Conservation (phyloP, 1,140 invertebrate species). For the Macrobrachium nipponense region DNA sequence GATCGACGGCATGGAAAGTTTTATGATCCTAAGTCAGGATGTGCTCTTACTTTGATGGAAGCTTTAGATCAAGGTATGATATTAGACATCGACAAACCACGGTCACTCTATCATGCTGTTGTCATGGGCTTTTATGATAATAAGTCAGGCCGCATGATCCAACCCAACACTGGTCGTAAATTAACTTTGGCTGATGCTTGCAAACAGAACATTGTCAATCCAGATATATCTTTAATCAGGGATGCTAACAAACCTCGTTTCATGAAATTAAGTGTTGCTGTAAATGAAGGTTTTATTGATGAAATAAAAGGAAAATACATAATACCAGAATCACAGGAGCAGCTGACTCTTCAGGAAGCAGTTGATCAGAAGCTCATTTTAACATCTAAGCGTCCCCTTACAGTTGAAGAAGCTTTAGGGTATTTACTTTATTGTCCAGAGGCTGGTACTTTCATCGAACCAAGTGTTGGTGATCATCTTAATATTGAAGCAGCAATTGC, state of each 20-base stretch:
- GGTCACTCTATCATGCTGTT: slow-evolving; percentile 83
- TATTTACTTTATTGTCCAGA: slow-evolving; percentile 82
- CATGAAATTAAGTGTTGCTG: slow-evolving; percentile 80
- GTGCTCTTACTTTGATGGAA: slow-evolving; percentile 76
- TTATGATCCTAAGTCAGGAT: slow-evolving; percentile 73
- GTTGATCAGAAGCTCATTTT: slow-evolving; percentile 80
- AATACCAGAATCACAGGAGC: slow-evolving; percentile 73
- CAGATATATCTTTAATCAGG: slow-evolving; percentile 82
- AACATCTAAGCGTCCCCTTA: slow-evolving; percentile 77
- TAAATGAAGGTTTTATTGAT: slow-evolving; percentile 80
- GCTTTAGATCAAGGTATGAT: slow-evolving; percentile 83
- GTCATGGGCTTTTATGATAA: slow-evolving; percentile 84
- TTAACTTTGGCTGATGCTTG: slow-evolving; percentile 84
- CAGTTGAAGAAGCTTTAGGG: slow-evolving; percentile 82
- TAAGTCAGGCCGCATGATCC: slow-evolving; percentile 79
- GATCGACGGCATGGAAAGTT: slow-evolving; percentile 84
- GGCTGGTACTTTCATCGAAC: slow-evolving; percentile 84
- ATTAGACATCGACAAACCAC: slow-evolving; percentile 87
- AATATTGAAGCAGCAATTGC: slow-evolving; percentile 80
- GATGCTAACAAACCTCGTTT: slow-evolving; percentile 79
- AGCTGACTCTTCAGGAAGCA: slow-evolving; percentile 79
- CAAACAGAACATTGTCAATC: slow-evolving; percentile 83
- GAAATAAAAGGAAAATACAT: slow-evolving; percentile 78
- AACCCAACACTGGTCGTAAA: slow-evolving; percentile 83
- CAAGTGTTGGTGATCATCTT: slow-evolving; percentile 77